Evolutionary conservation across 1,140 invertebrate genomes (phyloP).

Genomic region (Cydia splendana): DNA sequence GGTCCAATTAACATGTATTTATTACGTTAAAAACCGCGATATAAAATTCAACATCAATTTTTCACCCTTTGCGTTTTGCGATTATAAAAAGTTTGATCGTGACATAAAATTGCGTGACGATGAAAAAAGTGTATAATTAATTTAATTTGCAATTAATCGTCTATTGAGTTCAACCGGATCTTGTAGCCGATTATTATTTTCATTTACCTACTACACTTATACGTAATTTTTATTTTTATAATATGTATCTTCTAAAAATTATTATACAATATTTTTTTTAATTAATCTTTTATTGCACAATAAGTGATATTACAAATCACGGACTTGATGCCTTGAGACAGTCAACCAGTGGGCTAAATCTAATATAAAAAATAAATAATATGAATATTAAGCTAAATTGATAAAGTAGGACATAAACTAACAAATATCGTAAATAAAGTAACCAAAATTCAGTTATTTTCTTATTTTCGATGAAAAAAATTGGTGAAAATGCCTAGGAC

Average conservation of each 20-base stretch:
- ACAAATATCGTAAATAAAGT: too few relatives aligned
- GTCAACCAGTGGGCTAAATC: too few relatives aligned
- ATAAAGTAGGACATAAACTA: too few relatives aligned
- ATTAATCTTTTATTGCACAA: too few relatives aligned
- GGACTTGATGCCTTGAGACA: too few relatives aligned
- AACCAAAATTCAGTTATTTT: too few relatives aligned
- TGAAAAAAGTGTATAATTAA: slow-evolving; percentile 9
- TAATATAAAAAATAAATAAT: too few relatives aligned
- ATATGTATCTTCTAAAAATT: neutral
- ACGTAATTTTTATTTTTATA: neutral
- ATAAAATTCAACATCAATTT: neutral
- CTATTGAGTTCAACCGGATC: neutral
- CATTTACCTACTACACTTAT: neutral
- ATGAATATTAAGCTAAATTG: too few relatives aligned
- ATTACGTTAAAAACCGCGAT: neutral
- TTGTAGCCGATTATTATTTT: neutral
- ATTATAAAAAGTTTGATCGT: slow-evolving; percentile 10
- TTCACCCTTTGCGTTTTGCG: neutral
- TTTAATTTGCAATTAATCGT: neutral
- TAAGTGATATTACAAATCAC: too few relatives aligned
- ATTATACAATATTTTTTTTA: too few relatives aligned
- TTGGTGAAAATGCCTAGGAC: neutral
- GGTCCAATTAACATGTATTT: neutral
- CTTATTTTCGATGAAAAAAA: too few relatives aligned
- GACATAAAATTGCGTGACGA: neutral